These are phyloP conservation scores for Cataglyphis hispanica DNA, from an alignment of 1,140 invertebrate genomes.

Conservation along the genomic window DNA sequence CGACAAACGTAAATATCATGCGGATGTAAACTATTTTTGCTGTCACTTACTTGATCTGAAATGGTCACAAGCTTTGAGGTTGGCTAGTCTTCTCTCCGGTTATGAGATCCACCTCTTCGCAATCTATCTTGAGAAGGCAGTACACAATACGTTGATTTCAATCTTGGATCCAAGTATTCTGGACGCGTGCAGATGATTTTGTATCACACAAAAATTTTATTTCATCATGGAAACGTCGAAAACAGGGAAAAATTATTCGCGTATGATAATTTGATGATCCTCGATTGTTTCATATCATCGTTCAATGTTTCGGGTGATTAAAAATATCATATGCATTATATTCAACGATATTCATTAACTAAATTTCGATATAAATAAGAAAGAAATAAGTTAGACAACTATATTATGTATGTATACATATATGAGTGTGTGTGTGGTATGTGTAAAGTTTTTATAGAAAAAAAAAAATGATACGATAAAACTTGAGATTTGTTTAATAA, in stretches of 20 bases:
- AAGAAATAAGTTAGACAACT: neutral
- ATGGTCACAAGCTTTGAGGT: neutral
- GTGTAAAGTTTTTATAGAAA: neutral
- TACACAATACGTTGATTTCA: neutral
- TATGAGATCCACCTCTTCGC: neutral
- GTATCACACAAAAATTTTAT: slow-evolving; percentile 41
- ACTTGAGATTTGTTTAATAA: neutral
- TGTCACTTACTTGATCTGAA: slow-evolving; percentile 34
- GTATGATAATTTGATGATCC: neutral
- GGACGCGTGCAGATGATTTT: neutral
- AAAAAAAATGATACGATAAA: neutral
- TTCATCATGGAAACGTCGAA: neutral
- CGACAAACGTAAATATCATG: slow-evolving; percentile 15
- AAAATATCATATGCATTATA: neutral
- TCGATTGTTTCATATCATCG: slow-evolving; percentile 26
- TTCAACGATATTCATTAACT: neutral
- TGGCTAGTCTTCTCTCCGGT: neutral
- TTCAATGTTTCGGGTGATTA: neutral
- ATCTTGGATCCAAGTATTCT: neutral
- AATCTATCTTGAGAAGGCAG: neutral
- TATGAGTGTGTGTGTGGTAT: too few relatives aligned
- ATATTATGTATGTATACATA: too few relatives aligned
- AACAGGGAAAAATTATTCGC: neutral
- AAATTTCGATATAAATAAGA: neutral
- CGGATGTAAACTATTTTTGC: neutral